Percentiles rank a stretch among this genome's conserved stretches.
Conservation (phyloP, 2,113 vertebrate species). For the Limanda limanda region DNA sequence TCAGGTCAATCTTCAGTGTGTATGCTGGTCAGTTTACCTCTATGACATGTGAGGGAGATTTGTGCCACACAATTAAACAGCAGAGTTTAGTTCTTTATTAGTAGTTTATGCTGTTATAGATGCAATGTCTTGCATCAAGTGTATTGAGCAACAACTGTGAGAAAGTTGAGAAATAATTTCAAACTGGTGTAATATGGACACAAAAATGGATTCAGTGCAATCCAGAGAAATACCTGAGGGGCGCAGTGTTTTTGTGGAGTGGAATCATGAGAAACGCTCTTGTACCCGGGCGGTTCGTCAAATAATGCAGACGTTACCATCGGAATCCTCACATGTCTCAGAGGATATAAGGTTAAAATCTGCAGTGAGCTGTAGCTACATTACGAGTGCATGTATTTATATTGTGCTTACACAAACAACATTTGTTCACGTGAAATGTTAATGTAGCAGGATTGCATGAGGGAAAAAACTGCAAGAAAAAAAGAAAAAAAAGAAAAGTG, state of each 20-base stretch:
- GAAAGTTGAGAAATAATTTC: background rate
- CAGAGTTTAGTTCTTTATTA: slow-evolving; percentile 29
- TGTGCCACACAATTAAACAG: slow-evolving; percentile 41
- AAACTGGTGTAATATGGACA: slow-evolving; percentile 2
- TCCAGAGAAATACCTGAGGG: slow-evolving; percentile 31
- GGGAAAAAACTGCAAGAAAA: background rate
- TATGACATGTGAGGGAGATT: slow-evolving; percentile 55
- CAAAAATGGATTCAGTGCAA: slow-evolving; percentile 18
- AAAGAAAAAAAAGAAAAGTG: background rate
- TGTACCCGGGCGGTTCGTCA: slow-evolving; percentile 49
- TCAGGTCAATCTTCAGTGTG: background rate
- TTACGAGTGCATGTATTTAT: background rate
- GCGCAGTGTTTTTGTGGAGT: slow-evolving; percentile 7
- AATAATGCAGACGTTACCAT: slow-evolving; percentile 57
- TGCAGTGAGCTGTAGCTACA: background rate
- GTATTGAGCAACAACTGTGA: background rate
- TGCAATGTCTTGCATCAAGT: too few relatives aligned
- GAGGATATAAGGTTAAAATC: slow-evolving; percentile 27
- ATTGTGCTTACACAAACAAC: background rate
- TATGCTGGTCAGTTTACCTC: slow-evolving; percentile 5
- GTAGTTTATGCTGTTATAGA: too few relatives aligned
- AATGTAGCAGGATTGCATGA: background rate
- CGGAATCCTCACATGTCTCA: slow-evolving; percentile 49
- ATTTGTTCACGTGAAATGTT: background rate
- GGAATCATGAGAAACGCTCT: slow-evolving; percentile 41